Percentiles rank a stretch among this genome's conserved stretches.
Evolutionary conservation across 2,113 vertebrate genomes (phyloP).

Genomic region (Cebus imitator): DNA sequence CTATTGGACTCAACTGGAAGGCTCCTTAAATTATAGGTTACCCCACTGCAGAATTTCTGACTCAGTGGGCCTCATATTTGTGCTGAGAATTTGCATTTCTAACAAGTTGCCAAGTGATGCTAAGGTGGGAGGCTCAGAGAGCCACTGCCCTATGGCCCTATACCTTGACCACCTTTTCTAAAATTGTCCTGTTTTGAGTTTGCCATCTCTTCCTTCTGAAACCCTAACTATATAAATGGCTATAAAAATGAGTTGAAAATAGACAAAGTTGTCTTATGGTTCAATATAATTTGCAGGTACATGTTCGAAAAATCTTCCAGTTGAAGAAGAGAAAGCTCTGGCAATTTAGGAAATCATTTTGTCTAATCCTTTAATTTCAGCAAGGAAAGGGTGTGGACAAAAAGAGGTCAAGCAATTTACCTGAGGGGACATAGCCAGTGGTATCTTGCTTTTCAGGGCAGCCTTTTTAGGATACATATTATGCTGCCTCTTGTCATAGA

Average conservation of each 20-base stretch:
- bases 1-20: background rate
- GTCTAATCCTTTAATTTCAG: background rate
- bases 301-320: slow-evolving; percentile 11
- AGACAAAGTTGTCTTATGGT: background rate
- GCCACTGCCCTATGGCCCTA: background rate
- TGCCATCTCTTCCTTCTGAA: background rate
- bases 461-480: background rate
- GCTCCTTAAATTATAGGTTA: background rate
- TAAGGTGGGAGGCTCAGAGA: background rate
- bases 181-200: background rate
- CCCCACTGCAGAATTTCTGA: background rate
- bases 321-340: background rate
- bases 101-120: background rate
- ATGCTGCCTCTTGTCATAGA: background rate
- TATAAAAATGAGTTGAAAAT: background rate
- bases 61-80: background rate
- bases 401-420: background rate
- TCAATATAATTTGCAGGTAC: background rate
- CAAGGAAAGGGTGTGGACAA: background rate
- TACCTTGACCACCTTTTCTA: background rate
- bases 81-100: background rate
- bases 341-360: background rate
- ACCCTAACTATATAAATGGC: background rate
- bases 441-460: background rate
- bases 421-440: background rate